phyloP scores from a whole-genome alignment of 2,888 invertebrate genomes.

The Adela reaumurella region DNA sequence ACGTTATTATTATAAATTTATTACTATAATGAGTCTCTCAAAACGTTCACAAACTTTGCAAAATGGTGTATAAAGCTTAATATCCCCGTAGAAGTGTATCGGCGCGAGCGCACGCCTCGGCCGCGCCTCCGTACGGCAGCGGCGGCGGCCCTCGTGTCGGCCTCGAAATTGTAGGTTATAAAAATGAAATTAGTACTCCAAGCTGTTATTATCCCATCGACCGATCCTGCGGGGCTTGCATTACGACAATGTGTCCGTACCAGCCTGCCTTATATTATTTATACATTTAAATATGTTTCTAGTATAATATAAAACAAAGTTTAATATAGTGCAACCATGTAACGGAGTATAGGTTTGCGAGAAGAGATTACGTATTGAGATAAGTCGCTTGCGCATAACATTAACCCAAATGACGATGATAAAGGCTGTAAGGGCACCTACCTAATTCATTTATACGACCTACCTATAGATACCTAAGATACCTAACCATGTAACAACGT shows the following conservation, averaged over 20 bases:
- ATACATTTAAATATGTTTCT: not conserved
- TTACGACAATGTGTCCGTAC: slow-evolving; percentile 58
- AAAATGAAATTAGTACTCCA: slow-evolving; percentile 57
- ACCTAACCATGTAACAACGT: too few species aligned
- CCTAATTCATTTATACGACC: too few species aligned
- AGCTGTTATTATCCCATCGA: slow-evolving; percentile 58
- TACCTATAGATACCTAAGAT: too few species aligned
- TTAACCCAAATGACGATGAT: not conserved
- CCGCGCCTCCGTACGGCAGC: slow-evolving; percentile 41
- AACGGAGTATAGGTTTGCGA: not conserved
- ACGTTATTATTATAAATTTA: slow-evolving; percentile 50
- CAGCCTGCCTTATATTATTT: slow-evolving; percentile 43
- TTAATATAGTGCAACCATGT: not conserved
- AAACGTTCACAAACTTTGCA: slow-evolving; percentile 52
- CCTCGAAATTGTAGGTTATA: slow-evolving; percentile 57
- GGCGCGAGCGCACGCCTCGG: slow-evolving; percentile 31
- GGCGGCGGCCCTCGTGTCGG: slow-evolving; percentile 56
- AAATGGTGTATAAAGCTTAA: slow-evolving; percentile 56
- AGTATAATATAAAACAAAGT: not conserved
- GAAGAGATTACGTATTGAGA: not conserved
- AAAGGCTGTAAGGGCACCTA: too few species aligned
- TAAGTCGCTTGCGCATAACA: not conserved
- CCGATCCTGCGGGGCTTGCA: slow-evolving; percentile 54
- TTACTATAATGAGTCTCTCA: slow-evolving; percentile 46
- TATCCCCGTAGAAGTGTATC: slow-evolving; percentile 49